Conservation (phyloP, 2,888 invertebrate genomes). For the Dichetophora obliterata region DNA sequence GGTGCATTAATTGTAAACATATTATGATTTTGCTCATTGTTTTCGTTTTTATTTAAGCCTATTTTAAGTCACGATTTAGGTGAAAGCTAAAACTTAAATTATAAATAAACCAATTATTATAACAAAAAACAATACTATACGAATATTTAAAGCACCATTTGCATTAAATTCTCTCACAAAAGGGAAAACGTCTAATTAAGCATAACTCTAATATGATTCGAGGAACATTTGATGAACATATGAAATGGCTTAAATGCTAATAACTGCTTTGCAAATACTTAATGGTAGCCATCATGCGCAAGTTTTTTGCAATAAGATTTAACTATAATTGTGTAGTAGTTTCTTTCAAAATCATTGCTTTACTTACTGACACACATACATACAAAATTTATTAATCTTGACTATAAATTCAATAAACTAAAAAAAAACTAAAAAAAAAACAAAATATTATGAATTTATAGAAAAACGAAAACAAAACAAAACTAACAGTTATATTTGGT, state of each 20-base stretch:
- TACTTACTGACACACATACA: too few species aligned
- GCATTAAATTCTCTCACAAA: not conserved
- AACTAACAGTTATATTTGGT: too few species aligned
- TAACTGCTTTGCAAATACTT: not conserved
- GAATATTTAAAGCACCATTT: not conserved
- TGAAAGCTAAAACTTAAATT: conserved; percentile 10
- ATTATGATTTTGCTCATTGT: not conserved
- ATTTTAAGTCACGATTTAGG: not conserved
- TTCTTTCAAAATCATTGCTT: conserved; percentile 11
- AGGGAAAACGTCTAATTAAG: not conserved
- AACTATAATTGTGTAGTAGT: conserved; percentile 5
- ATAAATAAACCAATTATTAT: conserved; percentile 16
- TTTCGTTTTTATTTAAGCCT: not conserved
- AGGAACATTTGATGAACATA: not conserved
- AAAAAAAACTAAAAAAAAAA: not conserved
- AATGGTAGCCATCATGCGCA: conserved; percentile 11
- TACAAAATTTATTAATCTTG: not conserved
- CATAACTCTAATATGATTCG: not conserved
- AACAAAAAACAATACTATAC: conserved; percentile 3
- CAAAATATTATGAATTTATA: too few species aligned
- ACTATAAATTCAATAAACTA: not conserved
- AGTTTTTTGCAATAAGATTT: not conserved
- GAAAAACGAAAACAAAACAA: too few species aligned
- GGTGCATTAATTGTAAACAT: not conserved
- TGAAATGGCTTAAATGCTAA: not conserved